Conservation (phyloP, 2,113 vertebrate species). For the Petaurus breviceps region DNA sequence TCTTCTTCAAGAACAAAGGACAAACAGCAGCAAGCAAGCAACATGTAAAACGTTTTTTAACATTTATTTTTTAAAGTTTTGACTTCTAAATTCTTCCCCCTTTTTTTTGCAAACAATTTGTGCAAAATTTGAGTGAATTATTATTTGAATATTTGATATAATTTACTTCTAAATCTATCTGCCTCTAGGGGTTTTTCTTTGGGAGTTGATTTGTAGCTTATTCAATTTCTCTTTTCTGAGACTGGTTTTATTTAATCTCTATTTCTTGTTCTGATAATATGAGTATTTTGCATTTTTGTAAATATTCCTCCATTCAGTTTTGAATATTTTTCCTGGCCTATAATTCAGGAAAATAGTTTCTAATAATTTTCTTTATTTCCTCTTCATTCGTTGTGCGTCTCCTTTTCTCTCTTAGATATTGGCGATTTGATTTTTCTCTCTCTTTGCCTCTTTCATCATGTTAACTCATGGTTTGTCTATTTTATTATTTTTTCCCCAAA, state of each 20-base stretch:
- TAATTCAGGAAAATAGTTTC: background rate
- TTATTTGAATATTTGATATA: background rate
- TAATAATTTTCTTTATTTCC: background rate
- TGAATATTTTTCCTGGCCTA: background rate
- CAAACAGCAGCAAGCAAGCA: too few relatives aligned
- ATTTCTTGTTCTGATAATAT: background rate
- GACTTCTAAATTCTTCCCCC: background rate
- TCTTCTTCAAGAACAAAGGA: too few relatives aligned
- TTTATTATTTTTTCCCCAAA: background rate
- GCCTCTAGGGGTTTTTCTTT: background rate
- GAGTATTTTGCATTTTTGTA: background rate
- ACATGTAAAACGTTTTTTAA: too few relatives aligned
- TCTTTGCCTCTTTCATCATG: background rate
- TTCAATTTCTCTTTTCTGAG: background rate
- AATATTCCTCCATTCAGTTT: background rate
- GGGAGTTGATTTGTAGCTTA: background rate
- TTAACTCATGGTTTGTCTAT: background rate
- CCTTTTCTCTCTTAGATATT: background rate
- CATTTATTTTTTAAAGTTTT: too few relatives aligned
- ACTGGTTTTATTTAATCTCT: background rate
- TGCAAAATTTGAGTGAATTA: background rate
- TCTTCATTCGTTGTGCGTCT: background rate
- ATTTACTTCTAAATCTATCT: background rate
- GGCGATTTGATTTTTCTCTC: background rate
- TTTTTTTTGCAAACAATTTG: background rate